Evolutionary conservation across 2,888 invertebrate genomes (phyloP).

Genomic region (Dynastes tityus): DNA sequence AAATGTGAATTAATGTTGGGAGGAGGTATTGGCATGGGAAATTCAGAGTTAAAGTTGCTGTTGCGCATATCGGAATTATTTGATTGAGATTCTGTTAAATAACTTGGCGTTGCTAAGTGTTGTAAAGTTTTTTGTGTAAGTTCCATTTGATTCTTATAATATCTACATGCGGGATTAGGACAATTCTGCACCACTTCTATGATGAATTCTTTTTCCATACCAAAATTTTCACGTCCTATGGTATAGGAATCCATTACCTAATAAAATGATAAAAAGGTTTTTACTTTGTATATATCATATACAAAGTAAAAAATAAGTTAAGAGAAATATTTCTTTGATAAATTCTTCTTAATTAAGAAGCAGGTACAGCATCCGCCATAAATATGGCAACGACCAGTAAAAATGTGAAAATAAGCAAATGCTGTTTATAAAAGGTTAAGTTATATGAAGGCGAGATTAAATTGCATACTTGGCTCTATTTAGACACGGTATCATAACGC

Average conservation of each 20-base stretch:
- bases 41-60: conserved; percentile 64
- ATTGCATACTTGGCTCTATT: no score
- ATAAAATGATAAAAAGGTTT: conserved; percentile 38
- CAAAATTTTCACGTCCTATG: conserved; percentile 86
- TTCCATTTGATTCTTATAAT: conserved; percentile 88
- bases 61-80: conserved; percentile 65
- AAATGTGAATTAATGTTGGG: conserved; percentile 64
- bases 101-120: conserved; percentile 74
- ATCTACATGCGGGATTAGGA: conserved; percentile 89
- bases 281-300: no score
- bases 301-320: background rate
- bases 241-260: conserved; percentile 89
- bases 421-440: no score
- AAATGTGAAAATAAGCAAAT: no score
- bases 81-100: conserved; percentile 66
- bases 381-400: no score
- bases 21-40: conserved; percentile 65
- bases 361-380: no score
- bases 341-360: no score
- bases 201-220: conserved; percentile 93
- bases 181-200: conserved; percentile 92
- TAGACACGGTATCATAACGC: no score
- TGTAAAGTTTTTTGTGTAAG: conserved; percentile 82
- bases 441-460: no score
- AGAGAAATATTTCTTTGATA: no score